Evolutionary conservation across 2,113 vertebrate species (phyloP).

Genomic region (Trematocara variabile): DNA sequence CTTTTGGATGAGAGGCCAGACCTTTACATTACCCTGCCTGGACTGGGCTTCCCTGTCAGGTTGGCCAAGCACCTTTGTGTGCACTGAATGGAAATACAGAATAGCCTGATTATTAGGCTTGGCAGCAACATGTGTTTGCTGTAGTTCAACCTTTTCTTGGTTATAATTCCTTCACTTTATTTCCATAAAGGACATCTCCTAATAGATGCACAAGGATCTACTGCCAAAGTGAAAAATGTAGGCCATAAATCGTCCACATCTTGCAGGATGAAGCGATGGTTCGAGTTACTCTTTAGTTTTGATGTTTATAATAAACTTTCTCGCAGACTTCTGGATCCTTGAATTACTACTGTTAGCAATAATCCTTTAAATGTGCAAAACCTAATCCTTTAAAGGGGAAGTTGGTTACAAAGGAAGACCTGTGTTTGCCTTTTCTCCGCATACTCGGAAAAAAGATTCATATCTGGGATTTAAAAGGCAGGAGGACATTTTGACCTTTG

Average conservation of each 20-base stretch:
- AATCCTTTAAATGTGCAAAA: background rate
- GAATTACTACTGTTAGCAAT: background rate
- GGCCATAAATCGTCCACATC: background rate
- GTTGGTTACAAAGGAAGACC: background rate
- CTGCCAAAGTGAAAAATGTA: background rate
- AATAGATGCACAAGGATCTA: background rate
- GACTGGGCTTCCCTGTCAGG: constrained; percentile 14
- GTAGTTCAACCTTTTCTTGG: background rate
- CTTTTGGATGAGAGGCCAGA: constrained; percentile 32
- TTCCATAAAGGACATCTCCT: background rate
- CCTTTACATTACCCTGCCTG: constrained; percentile 28
- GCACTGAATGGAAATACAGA: constrained; percentile 21
- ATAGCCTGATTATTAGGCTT: background rate
- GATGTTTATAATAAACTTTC: background rate
- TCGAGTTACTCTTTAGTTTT: background rate
- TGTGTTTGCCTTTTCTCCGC: background rate
- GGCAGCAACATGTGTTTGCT: background rate
- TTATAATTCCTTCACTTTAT: background rate
- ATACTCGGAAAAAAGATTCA: background rate
- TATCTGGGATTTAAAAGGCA: background rate
- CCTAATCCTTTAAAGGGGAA: background rate
- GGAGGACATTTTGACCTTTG: background rate
- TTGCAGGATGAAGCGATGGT: background rate
- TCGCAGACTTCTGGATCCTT: background rate
- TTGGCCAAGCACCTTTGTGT: constrained; percentile 8